These are phyloP conservation scores for Drosophila orena DNA, from an alignment of 1,140 invertebrate genomes.

Conservation along the genomic window DNA sequence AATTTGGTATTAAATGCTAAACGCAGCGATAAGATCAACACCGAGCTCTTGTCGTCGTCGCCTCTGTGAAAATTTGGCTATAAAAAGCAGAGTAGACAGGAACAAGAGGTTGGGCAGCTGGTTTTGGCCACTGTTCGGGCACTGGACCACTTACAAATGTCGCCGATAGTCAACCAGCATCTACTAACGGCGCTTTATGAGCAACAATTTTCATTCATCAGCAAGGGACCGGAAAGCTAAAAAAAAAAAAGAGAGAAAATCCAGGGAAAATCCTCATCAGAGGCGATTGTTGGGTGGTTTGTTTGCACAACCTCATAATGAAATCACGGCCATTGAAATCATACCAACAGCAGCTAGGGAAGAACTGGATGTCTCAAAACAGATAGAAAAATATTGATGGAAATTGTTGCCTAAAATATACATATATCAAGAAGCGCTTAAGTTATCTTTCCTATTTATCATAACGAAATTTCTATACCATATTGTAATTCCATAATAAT, in stretches of 20 bases:
- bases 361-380: slow-evolving; percentile 1
- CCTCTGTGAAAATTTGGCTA: slow-evolving; percentile 61
- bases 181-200: slow-evolving; percentile 55
- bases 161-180: slow-evolving; percentile 52
- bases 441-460: no score
- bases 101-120: slow-evolving; percentile 26
- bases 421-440: no score
- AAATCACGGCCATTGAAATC: slow-evolving; percentile 40
- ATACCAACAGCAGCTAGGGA: slow-evolving; percentile 18
- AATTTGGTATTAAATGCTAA: slow-evolving; percentile 84
- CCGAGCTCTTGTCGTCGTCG: slow-evolving; percentile 26
- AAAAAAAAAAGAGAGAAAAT: not conserved
- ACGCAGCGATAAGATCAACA: slow-evolving; percentile 71
- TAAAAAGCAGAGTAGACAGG: slow-evolving; percentile 54
- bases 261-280: slow-evolving; percentile 28
- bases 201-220: slow-evolving; percentile 66
- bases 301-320: slow-evolving; percentile 45
- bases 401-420: not conserved
- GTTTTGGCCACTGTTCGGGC: slow-evolving; percentile 30
- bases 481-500: no score
- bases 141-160: slow-evolving; percentile 67
- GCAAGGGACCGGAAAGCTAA: slow-evolving; percentile 7
- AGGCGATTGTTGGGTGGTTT: slow-evolving; percentile 28
- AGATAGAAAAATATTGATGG: slow-evolving; percentile 6
- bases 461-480: not conserved